A percentile compares a stretch with the other conserved stretches of the same genome.
Conservation (phyloP, 37 sponge, comb jelly and placozoan species). For the Ianthella basta region DNA sequence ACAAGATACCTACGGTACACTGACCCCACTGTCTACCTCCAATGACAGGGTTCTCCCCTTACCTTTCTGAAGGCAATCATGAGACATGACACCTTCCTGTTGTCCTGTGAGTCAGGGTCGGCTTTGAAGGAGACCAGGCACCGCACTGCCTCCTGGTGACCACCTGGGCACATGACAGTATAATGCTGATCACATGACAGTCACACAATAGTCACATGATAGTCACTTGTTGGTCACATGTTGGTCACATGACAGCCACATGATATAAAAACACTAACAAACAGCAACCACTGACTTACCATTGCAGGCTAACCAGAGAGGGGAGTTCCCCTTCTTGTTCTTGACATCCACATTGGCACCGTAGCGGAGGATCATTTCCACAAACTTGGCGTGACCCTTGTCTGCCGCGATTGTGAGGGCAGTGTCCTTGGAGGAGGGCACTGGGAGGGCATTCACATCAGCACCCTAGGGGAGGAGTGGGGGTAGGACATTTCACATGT, state of each 20-base stretch:
- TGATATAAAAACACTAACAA: background rate
- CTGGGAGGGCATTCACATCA: slow-evolving; percentile 91
- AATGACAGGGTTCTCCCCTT: slow-evolving; percentile 19
- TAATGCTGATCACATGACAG: background rate
- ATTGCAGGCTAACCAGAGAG: slow-evolving; percentile 93
- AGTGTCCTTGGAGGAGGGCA: slow-evolving; percentile 90
- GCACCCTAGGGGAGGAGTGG: slow-evolving; percentile 59
- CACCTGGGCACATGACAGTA: slow-evolving; percentile 52
- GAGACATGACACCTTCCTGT: slow-evolving; percentile 89
- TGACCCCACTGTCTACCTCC: background rate
- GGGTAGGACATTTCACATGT: background rate
- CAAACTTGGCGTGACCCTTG: slow-evolving; percentile 92
- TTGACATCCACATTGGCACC: slow-evolving; percentile 88
- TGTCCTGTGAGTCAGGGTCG: slow-evolving; percentile 87
- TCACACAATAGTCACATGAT: background rate
- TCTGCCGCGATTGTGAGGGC: slow-evolving; percentile 93
- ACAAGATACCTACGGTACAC: background rate
- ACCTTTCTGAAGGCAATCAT: slow-evolving; percentile 88
- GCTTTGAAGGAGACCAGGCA: slow-evolving; percentile 61
- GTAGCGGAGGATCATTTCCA: slow-evolving; percentile 70
- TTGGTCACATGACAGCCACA: background rate
- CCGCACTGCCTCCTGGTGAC: slow-evolving; percentile 81
- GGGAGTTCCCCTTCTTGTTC: slow-evolving; percentile 96
- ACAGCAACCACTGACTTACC: slow-evolving; percentile 34
- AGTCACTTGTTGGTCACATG: background rate